A percentile compares a stretch with the other conserved stretches of the same genome.
These are phyloP conservation scores for Acinonyx jubatus DNA, from an alignment of 2,113 vertebrate genomes.

Conservation along the genomic window DNA sequence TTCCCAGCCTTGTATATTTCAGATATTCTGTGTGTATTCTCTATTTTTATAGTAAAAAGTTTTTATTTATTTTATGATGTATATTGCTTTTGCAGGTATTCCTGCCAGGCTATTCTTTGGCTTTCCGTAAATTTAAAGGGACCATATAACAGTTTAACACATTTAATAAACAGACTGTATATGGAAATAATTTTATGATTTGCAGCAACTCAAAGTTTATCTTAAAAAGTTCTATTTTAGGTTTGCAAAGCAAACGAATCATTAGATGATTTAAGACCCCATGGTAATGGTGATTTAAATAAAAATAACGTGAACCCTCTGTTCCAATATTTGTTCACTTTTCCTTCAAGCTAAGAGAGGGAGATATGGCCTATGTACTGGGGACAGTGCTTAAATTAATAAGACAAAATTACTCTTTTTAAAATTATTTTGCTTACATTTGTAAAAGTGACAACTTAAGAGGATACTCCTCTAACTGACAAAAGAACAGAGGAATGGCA, in stretches of 20 bases:
- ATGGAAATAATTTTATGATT: conserved; percentile 85
- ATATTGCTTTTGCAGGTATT: conserved; percentile 80
- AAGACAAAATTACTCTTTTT: conserved; percentile 68
- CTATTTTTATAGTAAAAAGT: conserved; percentile 68
- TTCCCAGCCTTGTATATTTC: conserved; percentile 66
- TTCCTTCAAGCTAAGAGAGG: conserved; percentile 74
- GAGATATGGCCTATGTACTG: conserved; percentile 77
- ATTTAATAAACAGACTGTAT: conserved; percentile 87
- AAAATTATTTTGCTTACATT: conserved; percentile 75
- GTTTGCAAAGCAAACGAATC: conserved; percentile 83
- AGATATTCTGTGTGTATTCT: conserved; percentile 71
- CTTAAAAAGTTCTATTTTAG: conserved; percentile 83
- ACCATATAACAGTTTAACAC: conserved; percentile 79
- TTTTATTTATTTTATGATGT: conserved; percentile 65
- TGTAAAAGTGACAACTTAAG: conserved; percentile 73
- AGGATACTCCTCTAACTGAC: conserved; percentile 58
- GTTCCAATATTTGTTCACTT: conserved; percentile 76
- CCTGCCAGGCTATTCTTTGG: conserved; percentile 79
- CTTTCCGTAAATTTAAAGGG: conserved; percentile 85
- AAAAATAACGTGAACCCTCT: conserved; percentile 83
- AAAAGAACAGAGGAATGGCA: neutral
- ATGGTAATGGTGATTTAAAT: conserved; percentile 82
- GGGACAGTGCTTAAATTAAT: conserved; percentile 67
- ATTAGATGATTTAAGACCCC: conserved; percentile 85
- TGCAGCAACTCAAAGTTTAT: conserved; percentile 82